Conservation (phyloP, 2,797 vertebrate genomes). For the Dicrostonyx torquatus region DNA sequence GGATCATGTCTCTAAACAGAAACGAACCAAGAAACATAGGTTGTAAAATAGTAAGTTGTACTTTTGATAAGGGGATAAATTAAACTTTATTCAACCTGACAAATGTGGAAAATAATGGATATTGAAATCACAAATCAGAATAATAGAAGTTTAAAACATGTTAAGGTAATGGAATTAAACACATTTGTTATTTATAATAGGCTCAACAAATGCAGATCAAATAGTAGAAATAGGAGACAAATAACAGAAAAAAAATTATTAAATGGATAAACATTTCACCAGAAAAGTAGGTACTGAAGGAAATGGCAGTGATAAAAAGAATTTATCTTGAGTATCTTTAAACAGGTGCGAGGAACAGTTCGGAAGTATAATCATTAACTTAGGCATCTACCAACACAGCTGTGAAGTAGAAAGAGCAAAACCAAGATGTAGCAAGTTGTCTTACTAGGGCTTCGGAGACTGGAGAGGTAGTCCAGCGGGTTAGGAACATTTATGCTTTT, state of each 20-base stretch:
- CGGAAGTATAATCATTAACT: background rate
- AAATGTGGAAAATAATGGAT: slow-evolving; percentile 26
- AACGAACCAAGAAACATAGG: background rate
- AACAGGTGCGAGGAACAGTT: background rate
- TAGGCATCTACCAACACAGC: slow-evolving; percentile 42
- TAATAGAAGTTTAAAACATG: slow-evolving; percentile 36
- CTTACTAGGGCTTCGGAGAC: background rate
- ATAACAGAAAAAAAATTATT: slow-evolving; percentile 4
- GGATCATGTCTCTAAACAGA: background rate
- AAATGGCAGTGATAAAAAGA: background rate
- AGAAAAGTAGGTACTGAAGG: slow-evolving; percentile 30
- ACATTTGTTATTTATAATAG: slow-evolving; percentile 4
- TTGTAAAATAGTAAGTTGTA: slow-evolving; percentile 33
- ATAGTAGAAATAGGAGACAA: background rate
- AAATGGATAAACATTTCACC: background rate
- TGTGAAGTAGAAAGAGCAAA: slow-evolving; percentile 37
- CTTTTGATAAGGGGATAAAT: background rate
- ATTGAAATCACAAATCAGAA: slow-evolving; percentile 5
- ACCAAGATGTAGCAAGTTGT: background rate
- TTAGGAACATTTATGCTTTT: background rate
- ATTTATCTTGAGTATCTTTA: background rate
- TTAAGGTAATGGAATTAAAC: background rate
- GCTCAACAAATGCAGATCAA: slow-evolving; percentile 26
- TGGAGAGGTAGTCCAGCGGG: background rate
- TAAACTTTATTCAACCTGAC: slow-evolving; percentile 24